Base-by-base conservation (phyloP, 2,888 invertebrate species). In the Zonitis immaculata region DNA sequence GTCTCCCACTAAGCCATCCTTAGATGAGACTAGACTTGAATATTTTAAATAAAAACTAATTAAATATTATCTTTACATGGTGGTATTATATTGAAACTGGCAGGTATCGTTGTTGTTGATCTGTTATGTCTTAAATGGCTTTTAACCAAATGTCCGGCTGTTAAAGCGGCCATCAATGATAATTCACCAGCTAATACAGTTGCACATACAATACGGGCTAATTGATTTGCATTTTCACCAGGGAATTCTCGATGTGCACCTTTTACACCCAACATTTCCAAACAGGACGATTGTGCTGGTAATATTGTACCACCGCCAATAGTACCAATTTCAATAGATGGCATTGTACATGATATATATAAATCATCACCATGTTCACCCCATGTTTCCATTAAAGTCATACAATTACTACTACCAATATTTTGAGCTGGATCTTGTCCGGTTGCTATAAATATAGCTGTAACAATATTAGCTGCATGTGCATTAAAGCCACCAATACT, bases 381-480 rank as follows among this genome's bases (percentile, higher is more conserved):
- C 78, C 84, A 87, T 1, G 85, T 82, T 70, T 96, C 95, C 91
- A 98, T 91, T 55, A 88, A 80, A 0, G 97, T 97, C 51, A 96
- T 88, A 71, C 98, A 98, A 73, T 94, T 94, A 68, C 94, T 92
- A 69, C 95, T 96, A 0, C 89, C 88, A 0, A 97, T 89, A 70
- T 92, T 94, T 77, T 98, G 97, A 0, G 97, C 98, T 3, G 95
- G 94, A 78, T 98, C 98, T 81, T 97, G 96, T 1, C 98, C 98
- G 7, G 96, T 95, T 0, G 98, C 97, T 57, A 97, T 89, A 71
- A 88, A 98, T 27, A 98, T 88, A 9, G 98, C 97, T 0, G 97
- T 94, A 1, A 98, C 96, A 79, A 97, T 89, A 73, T 98, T 98
- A 0, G 98, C 95, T 0, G 97, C 95, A 74, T 98, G 98, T 0